Evolutionary conservation across 2,113 vertebrate species (phyloP).

Genomic region (Tachysurus vachellii): DNA sequence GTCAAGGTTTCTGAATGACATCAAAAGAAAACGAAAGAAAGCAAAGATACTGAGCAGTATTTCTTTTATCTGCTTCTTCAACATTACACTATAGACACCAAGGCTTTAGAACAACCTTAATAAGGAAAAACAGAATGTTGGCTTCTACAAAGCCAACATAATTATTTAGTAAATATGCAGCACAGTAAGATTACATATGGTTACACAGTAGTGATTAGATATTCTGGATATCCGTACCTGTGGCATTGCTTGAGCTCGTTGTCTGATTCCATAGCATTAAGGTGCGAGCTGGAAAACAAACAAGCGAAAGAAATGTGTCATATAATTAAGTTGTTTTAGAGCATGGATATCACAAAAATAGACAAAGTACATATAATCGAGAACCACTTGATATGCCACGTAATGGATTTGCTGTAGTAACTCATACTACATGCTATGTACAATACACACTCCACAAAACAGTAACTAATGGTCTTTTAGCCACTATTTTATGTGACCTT

Average conservation of each 20-base stretch:
- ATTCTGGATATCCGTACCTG: slow-evolving; percentile 32
- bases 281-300: slow-evolving; percentile 47
- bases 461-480: background rate
- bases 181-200: background rate
- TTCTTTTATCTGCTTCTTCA: background rate
- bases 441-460: background rate
- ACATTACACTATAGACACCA: background rate
- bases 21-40: too few species aligned
- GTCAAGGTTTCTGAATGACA: background rate
- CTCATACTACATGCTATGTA: background rate
- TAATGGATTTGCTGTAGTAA: background rate
- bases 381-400: background rate
- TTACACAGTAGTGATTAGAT: background rate
- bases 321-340: background rate
- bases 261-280: slow-evolving; percentile 54
- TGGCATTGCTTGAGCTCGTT: slow-evolving; percentile 41
- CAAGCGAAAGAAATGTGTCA: background rate
- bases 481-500: too few species aligned
- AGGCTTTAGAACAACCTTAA: background rate
- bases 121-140: too few species aligned
- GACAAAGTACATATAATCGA: background rate
- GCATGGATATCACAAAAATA: background rate
- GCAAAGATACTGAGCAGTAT: background rate
- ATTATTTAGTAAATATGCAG: background rate
- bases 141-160: too few species aligned